phyloP scores from a whole-genome alignment of 2,888 invertebrate species.

The Lottia gigantea region DNA sequence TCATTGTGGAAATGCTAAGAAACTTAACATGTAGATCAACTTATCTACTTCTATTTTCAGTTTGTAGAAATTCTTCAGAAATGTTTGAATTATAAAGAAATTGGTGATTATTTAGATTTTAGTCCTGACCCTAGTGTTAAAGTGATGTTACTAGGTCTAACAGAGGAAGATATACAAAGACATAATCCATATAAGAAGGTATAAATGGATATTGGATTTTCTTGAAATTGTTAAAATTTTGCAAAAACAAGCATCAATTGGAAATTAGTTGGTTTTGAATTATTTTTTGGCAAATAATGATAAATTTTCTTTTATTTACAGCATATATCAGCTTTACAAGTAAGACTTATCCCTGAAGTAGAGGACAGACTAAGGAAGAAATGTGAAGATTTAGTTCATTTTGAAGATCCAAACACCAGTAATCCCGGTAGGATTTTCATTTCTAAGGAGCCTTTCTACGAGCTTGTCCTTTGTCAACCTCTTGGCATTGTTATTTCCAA shows the following conservation, averaged over 20 bases:
- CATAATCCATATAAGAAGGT: constrained; percentile 59
- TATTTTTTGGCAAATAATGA: too few relatives aligned
- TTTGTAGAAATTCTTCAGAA: constrained; percentile 56
- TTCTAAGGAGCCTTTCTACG: too few relatives aligned
- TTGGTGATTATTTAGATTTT: constrained; percentile 56
- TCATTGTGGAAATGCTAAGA: not conserved
- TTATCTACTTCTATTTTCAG: constrained; percentile 30
- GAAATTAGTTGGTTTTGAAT: too few relatives aligned
- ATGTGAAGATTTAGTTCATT: constrained; percentile 60
- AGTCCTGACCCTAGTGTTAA: constrained; percentile 51
- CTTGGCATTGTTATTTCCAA: too few relatives aligned
- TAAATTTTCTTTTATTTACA: constrained; percentile 23
- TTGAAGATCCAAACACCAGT: constrained; percentile 39
- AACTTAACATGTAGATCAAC: not conserved
- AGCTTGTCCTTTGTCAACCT: too few relatives aligned
- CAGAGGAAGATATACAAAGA: constrained; percentile 37
- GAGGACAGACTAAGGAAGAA: constrained; percentile 55
- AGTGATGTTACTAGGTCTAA: constrained; percentile 56
- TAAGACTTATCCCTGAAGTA: constrained; percentile 58
- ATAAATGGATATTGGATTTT: not conserved
- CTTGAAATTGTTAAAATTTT: not conserved
- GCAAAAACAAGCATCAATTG: not conserved
- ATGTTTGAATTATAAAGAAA: constrained; percentile 53
- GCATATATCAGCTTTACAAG: constrained; percentile 54
- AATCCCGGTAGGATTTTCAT: constrained; percentile 24